Evolutionary conservation across 1,140 invertebrate species (phyloP).

Genomic region (Phthorimaea operculella): DNA sequence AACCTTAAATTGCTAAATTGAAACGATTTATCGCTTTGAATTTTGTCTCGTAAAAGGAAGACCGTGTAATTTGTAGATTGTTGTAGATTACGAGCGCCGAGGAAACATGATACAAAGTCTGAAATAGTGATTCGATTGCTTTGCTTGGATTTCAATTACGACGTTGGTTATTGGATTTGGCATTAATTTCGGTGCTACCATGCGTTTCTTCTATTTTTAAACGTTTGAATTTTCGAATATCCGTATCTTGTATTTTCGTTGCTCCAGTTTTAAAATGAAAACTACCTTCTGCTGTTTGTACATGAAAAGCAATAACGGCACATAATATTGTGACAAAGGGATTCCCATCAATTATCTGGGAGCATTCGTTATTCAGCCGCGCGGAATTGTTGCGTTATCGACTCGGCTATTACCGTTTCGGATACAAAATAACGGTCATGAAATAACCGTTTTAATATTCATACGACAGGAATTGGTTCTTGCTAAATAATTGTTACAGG

Average conservation of each 20-base stretch:
- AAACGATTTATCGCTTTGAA: slow-evolving; percentile 23
- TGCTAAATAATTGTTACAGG: too few relatives aligned
- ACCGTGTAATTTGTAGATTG: neutral
- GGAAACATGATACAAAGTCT: slow-evolving; percentile 1
- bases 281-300: too few relatives aligned
- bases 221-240: too few relatives aligned
- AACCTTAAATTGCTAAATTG: slow-evolving; percentile 45
- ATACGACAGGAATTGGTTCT: too few relatives aligned
- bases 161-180: too few relatives aligned
- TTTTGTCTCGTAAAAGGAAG: neutral
- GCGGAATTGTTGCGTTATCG: slow-evolving; percentile 19
- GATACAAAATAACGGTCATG: slow-evolving; percentile 1
- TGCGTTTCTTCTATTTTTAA: too few relatives aligned
- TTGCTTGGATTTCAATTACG: neutral
- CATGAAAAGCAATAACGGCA: neutral
- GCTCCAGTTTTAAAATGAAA: too few relatives aligned
- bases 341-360: slow-evolving; percentile 32
- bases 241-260: too few relatives aligned
- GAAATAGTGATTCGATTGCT: neutral
- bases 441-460: neutral
- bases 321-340: slow-evolving; percentile 19
- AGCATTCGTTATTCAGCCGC: slow-evolving; percentile 30
- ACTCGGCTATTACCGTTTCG: slow-evolving; percentile 13
- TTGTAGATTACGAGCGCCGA: neutral
- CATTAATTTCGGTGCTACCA: too few relatives aligned